A percentile compares a stretch with the other conserved stretches of the same genome.
Evolutionary conservation across 2,113 vertebrate genomes (phyloP).

Genomic region (Dasyornis broadbenti): DNA sequence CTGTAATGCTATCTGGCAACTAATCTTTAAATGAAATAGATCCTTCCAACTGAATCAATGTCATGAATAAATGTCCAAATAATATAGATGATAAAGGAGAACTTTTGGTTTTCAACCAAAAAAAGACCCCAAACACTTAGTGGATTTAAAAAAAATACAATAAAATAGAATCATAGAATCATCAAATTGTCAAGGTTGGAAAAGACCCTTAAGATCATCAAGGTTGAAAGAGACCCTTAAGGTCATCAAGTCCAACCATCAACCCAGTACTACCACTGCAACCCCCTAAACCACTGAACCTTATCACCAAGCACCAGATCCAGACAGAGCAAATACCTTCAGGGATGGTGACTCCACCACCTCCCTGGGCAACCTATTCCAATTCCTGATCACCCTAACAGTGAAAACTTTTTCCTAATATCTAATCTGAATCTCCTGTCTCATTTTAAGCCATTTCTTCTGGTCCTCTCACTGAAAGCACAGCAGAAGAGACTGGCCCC

Average conservation of each 20-base stretch:
- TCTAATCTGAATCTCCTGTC: neutral
- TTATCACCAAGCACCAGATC: neutral
- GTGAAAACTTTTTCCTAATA: neutral
- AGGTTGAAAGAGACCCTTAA: neutral
- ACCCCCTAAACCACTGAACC: neutral
- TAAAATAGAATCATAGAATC: neutral
- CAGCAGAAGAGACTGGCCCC: fast-evolving
- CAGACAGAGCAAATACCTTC: neutral
- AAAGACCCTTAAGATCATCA: neutral
- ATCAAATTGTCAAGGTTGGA: neutral
- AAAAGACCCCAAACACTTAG: neutral
- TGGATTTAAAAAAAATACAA: neutral
- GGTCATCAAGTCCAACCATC: neutral
- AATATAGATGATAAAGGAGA: neutral
- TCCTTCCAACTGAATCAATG: neutral
- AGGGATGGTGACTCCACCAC: neutral
- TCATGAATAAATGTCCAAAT: neutral
- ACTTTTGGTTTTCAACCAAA: neutral
- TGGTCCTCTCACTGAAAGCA: neutral
- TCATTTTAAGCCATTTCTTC: neutral
- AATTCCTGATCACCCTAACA: neutral
- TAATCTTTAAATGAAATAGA: neutral
- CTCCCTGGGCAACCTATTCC: neutral
- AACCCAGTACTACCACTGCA: neutral
- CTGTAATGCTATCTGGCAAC: fast-evolving